Evolutionary conservation across 2,888 invertebrate genomes (phyloP).

Genomic region (Dasysyrphus albostriatus): DNA sequence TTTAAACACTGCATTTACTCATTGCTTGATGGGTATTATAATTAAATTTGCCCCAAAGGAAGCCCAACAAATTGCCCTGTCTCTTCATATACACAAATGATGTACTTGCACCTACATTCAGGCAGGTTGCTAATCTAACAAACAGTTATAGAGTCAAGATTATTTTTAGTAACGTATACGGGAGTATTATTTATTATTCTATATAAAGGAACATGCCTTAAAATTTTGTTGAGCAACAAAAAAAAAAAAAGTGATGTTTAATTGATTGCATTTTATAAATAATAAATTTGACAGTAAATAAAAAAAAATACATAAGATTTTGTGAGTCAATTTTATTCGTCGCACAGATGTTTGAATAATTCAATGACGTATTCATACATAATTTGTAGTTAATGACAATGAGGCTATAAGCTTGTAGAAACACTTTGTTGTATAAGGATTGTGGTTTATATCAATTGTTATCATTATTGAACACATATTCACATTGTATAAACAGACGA

Average conservation of each 20-base stretch:
- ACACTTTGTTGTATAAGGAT: background rate
- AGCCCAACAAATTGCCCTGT: conserved; percentile 70
- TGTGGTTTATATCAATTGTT: background rate
- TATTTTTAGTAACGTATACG: conserved; percentile 19
- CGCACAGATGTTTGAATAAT: conserved; percentile 21
- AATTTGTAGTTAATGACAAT: background rate
- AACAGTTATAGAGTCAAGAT: conserved; percentile 14
- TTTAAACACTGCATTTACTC: conserved; percentile 59
- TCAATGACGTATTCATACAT: background rate
- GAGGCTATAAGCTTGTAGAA: background rate
- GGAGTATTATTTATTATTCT: background rate
- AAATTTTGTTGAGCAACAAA: background rate
- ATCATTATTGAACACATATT: background rate
- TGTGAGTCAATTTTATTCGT: conserved; percentile 25
- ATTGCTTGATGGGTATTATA: conserved; percentile 65
- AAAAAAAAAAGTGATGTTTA: conserved; percentile 4
- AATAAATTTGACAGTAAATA: conserved; percentile 16
- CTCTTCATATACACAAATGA: conserved; percentile 15
- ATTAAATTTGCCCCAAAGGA: conserved; percentile 70
- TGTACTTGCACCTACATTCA: background rate
- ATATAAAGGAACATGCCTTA: background rate
- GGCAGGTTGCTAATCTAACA: background rate
- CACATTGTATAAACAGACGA: too few species aligned
- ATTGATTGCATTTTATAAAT: conserved; percentile 15
- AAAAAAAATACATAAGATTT: conserved; percentile 2